Conservation (phyloP, 1,140 invertebrate genomes). For the Octopus sinensis region DNA sequence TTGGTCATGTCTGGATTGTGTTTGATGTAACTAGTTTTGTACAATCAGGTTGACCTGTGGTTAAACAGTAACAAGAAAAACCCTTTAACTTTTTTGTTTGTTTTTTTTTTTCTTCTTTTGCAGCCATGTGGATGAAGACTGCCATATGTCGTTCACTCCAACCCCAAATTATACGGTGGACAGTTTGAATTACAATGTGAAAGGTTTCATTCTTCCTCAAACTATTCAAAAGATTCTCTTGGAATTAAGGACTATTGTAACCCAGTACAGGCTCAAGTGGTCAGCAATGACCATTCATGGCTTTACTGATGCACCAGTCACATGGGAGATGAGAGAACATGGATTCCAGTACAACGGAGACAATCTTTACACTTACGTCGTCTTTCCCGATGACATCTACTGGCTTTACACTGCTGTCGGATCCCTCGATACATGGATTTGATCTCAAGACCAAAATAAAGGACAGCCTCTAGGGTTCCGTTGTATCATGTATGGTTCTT, state of each 20-base stretch:
- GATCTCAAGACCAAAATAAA: background rate
- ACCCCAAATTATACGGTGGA: too few species aligned
- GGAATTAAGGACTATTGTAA: conserved; percentile 28
- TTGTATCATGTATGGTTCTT: too few species aligned
- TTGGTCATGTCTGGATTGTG: too few species aligned
- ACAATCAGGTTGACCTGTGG: too few species aligned
- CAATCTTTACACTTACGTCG: conserved; percentile 41
- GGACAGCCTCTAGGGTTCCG: too few species aligned
- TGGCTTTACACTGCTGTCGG: conserved; percentile 41
- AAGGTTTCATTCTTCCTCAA: conserved; percentile 29
- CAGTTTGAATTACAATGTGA: too few species aligned
- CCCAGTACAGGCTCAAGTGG: conserved; percentile 23
- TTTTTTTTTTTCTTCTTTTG: too few species aligned
- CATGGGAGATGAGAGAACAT: conserved; percentile 38
- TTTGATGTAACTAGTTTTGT: too few species aligned
- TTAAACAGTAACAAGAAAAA: too few species aligned
- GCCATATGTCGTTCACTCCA: too few species aligned
- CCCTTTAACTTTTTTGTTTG: too few species aligned
- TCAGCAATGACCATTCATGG: conserved; percentile 45
- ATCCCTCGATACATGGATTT: conserved; percentile 18
- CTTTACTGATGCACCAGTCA: conserved; percentile 43
- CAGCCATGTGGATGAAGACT: too few species aligned
- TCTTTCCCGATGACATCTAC: conserved; percentile 39
- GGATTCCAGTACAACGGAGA: conserved; percentile 41
- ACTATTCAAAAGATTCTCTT: conserved; percentile 26